Evolutionary conservation across 2,797 vertebrate species (phyloP).

Genomic region (Pipistrellus pipistrellus): DNA sequence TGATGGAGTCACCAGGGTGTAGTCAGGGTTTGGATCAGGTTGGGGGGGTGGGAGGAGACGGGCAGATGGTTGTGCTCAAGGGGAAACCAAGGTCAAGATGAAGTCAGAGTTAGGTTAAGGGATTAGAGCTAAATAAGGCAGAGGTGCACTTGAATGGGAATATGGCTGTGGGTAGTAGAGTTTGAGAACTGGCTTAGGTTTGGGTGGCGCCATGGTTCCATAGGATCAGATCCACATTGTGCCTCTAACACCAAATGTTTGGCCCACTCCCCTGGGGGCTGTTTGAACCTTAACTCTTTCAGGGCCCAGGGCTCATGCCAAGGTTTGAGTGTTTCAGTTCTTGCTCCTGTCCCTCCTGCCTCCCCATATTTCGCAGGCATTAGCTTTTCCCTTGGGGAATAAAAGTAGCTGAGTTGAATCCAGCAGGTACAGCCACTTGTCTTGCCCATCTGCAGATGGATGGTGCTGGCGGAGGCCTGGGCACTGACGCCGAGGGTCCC

Average conservation of each 20-base stretch:
- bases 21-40: not conserved
- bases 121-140: not conserved
- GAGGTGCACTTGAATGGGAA: not conserved
- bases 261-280: not conserved
- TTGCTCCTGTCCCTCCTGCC: not conserved
- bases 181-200: not conserved
- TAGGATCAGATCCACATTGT: not conserved
- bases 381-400: not conserved
- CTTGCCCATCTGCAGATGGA: not conserved
- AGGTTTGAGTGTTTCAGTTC: not conserved
- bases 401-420: not conserved
- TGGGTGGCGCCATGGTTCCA: not conserved
- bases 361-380: not conserved
- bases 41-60: not conserved
- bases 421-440: not conserved
- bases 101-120: conserved; percentile 12
- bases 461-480: not conserved
- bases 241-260: not conserved
- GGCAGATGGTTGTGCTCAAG: not conserved
- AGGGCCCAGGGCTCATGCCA: not conserved
- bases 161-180: not conserved
- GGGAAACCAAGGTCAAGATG: not conserved
- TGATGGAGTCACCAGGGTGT: not conserved
- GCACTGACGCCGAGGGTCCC: not conserved
- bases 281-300: not conserved